phyloP scores from a whole-genome alignment of 2,888 invertebrate genomes.

The Netelia inedita region DNA sequence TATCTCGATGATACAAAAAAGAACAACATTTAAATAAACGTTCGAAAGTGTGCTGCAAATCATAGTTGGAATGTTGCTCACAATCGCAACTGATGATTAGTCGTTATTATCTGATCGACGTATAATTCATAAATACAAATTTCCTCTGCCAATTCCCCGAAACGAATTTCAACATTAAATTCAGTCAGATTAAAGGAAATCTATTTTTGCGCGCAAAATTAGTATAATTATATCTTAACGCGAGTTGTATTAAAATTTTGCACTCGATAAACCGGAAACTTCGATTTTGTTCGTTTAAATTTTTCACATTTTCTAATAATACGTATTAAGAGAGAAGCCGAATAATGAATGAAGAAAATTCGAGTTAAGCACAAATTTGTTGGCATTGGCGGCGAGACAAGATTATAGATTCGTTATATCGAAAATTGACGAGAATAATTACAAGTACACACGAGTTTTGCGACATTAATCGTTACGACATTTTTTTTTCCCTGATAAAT shows the following conservation, averaged over 20 bases:
- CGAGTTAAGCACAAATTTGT: slow-evolving; percentile 23
- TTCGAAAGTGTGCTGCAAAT: slow-evolving; percentile 42
- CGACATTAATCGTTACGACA: neutral
- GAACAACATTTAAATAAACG: slow-evolving; percentile 1
- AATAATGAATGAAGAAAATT: neutral
- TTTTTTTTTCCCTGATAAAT: slow-evolving; percentile 17
- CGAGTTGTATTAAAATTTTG: too few species aligned
- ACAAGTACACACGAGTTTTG: neutral
- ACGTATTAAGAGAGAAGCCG: neutral
- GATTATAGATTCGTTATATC: neutral
- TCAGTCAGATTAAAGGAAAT: neutral
- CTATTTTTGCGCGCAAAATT: neutral
- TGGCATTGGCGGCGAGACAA: slow-evolving; percentile 8
- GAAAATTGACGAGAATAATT: slow-evolving; percentile 8
- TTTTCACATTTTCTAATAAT: neutral
- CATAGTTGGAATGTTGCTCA: slow-evolving; percentile 60
- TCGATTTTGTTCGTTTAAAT: neutral
- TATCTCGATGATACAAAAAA: slow-evolving; percentile 31
- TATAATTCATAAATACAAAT: slow-evolving; percentile 9
- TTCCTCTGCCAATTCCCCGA: slow-evolving; percentile 11
- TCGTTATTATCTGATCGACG: slow-evolving; percentile 22
- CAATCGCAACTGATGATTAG: slow-evolving; percentile 51
- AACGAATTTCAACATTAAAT: neutral
- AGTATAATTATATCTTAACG: too few species aligned
- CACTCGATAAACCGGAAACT: too few species aligned